A percentile compares a stretch with the other conserved stretches of the same genome.
phyloP scores from a whole-genome alignment of 2,113 vertebrate genomes.

The Zosterops lateralis region DNA sequence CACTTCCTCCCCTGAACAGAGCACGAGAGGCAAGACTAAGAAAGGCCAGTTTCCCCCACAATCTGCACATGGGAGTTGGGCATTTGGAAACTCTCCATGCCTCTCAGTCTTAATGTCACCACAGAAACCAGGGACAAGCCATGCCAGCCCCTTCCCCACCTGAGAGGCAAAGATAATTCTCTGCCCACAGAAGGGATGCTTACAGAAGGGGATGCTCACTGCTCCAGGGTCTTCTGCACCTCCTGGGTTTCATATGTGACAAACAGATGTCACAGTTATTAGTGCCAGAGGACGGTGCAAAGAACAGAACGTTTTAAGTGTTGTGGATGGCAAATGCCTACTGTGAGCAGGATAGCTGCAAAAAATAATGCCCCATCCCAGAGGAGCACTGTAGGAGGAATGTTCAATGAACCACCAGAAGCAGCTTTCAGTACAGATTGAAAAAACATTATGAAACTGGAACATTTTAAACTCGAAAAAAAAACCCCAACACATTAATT shows the following conservation, averaged over 20 bases:
- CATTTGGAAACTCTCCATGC: neutral
- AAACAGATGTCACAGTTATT: slow-evolving; percentile 32
- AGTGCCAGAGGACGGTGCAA: neutral
- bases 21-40: accelerated
- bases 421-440: neutral
- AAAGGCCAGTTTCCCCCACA: neutral
- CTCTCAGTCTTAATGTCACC: neutral
- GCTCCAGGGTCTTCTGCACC: neutral
- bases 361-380: neutral
- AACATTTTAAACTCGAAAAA: neutral
- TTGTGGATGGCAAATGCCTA: neutral
- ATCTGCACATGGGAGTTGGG: neutral
- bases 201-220: neutral
- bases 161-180: neutral
- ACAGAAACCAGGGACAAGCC: neutral
- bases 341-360: neutral
- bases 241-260: neutral
- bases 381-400: neutral
- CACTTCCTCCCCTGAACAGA: neutral
- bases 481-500: neutral
- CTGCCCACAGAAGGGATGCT: neutral
- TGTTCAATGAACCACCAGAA: neutral
- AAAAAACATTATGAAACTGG: neutral
- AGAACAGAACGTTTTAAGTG: neutral
- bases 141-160: neutral